A percentile compares a stretch with the other conserved stretches of the same genome.
Evolutionary conservation across 1,140 invertebrate genomes (phyloP).

Genomic region (Coboldia fuscipes): DNA sequence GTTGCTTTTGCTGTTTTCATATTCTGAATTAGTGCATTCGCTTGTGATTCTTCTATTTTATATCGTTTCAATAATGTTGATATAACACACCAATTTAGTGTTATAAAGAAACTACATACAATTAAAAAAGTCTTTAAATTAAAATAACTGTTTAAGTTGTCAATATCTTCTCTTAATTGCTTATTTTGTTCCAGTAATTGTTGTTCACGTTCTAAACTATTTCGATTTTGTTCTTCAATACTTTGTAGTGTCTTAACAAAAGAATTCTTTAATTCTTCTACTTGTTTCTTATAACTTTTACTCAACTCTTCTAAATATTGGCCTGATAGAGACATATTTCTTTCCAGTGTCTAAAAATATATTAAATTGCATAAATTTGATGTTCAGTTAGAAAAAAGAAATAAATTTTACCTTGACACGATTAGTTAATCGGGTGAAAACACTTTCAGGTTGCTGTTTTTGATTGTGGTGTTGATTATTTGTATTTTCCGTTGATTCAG

Average conservation of each 20-base stretch:
- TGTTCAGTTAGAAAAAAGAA: neutral
- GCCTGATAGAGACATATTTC: conserved; percentile 87
- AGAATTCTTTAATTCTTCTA: conserved; percentile 78
- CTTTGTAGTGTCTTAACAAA: conserved; percentile 59
- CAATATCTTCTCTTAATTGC: conserved; percentile 33
- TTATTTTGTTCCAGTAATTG: conserved; percentile 38
- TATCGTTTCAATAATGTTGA: too few species aligned
- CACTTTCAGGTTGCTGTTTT: conserved; percentile 71
- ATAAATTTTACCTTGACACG: conserved; percentile 58
- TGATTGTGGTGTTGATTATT: conserved; percentile 14
- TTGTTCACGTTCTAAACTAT: conserved; percentile 43
- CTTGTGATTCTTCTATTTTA: too few species aligned
- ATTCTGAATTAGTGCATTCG: too few species aligned
- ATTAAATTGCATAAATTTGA: neutral
- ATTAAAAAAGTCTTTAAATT: too few species aligned
- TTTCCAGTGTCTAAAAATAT: conserved; percentile 50
- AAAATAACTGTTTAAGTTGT: conserved; percentile 27
- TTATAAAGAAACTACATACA: too few species aligned
- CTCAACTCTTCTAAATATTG: conserved; percentile 91
- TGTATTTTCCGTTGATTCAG: conserved; percentile 6
- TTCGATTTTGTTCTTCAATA: conserved; percentile 48
- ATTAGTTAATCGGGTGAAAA: conserved; percentile 86
- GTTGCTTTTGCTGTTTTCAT: too few species aligned
- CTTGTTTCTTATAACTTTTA: conserved; percentile 83
- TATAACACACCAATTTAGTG: too few species aligned